These are phyloP conservation scores for Platycnemis pennipes DNA, from an alignment of 2,888 invertebrate genomes.

Conservation along the genomic window DNA sequence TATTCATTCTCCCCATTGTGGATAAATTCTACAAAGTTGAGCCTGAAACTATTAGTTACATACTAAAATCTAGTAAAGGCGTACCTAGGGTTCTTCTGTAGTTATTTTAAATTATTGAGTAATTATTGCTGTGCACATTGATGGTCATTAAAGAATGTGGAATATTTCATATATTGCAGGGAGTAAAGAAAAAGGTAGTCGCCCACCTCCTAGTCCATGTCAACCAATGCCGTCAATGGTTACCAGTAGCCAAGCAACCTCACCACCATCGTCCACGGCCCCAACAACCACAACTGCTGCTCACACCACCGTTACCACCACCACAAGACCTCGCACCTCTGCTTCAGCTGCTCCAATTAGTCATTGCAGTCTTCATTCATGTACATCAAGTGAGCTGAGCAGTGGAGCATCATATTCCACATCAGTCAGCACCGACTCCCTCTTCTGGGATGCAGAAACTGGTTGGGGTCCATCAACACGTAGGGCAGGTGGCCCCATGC, in stretches of 20 bases:
- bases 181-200: constrained; percentile 71
- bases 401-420: constrained; percentile 90
- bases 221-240: constrained; percentile 32
- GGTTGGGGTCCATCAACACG: constrained; percentile 77
- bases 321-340: constrained; percentile 77
- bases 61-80: too few relatives aligned
- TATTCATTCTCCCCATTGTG: too few relatives aligned
- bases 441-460: constrained; percentile 87
- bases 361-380: constrained; percentile 91
- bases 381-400: constrained; percentile 88
- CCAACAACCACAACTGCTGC: constrained; percentile 78
- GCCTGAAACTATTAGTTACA: too few relatives aligned
- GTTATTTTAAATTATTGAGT: too few relatives aligned
- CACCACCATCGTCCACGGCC: constrained; percentile 80
- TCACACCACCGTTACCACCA: constrained; percentile 74
- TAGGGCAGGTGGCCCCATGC: constrained; percentile 63
- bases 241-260: constrained; percentile 80
- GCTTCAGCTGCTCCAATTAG: constrained; percentile 81
- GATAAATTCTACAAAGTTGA: too few relatives aligned
- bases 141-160: background rate
- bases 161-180: constrained; percentile 69
- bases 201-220: constrained; percentile 54
- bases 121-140: too few relatives aligned
- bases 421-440: constrained; percentile 91
- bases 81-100: too few relatives aligned